Percentiles rank a stretch among this genome's conserved stretches.
Conservation (phyloP, 2,113 vertebrate species). For the Gavialis gangeticus region DNA sequence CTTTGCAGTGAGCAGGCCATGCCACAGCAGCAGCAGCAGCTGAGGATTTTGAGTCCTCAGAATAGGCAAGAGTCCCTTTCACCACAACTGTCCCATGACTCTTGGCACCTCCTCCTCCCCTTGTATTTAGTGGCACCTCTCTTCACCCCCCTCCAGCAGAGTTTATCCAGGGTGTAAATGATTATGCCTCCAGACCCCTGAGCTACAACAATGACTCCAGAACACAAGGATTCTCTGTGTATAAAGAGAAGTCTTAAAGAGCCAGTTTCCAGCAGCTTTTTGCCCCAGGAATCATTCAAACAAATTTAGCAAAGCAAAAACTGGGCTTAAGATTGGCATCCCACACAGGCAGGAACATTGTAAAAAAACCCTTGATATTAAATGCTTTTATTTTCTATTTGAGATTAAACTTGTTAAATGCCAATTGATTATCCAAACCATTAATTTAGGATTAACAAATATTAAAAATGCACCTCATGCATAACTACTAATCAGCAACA, state of each 20-base stretch:
- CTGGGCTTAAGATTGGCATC: not conserved
- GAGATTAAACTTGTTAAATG: conserved; percentile 39
- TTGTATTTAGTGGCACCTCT: too few species aligned
- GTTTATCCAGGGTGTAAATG: too few species aligned
- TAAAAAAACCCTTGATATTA: not conserved
- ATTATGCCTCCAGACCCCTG: not conserved
- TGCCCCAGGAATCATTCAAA: not conserved
- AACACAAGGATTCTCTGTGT: not conserved
- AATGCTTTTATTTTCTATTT: conserved; percentile 3
- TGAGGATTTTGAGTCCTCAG: too few species aligned
- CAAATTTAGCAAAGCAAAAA: not conserved
- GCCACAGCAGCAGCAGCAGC: too few species aligned
- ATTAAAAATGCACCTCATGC: conserved; percentile 2
- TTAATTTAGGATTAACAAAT: conserved; percentile 58
- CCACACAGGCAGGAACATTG: not conserved
- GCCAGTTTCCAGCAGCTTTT: not conserved
- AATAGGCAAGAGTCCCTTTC: too few species aligned
- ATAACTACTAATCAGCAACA: not conserved
- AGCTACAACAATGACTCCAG: not conserved
- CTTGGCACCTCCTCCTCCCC: too few species aligned
- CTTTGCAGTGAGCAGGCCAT: too few species aligned
- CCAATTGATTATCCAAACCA: conserved; percentile 54
- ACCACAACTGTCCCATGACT: too few species aligned
- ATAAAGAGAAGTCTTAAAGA: not conserved
- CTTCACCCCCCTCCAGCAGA: too few species aligned